phyloP scores from a whole-genome alignment of 92 coral and sea anemone species.

The Porites evermanni region DNA sequence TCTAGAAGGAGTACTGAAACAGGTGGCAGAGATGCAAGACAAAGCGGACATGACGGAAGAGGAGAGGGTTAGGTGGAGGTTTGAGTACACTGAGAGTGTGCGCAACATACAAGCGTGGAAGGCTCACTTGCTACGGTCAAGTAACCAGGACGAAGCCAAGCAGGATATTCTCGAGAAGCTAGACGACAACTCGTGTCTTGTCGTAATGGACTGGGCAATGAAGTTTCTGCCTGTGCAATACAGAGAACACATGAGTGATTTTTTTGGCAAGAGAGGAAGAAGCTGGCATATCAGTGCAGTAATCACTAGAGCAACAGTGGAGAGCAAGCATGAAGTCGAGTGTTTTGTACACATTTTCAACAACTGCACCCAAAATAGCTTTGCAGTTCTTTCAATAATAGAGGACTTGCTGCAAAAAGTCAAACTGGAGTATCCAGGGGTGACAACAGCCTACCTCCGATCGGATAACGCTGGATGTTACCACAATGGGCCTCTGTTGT shows the following conservation, averaged over 20 bases:
- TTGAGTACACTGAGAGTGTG: constrained; percentile 48
- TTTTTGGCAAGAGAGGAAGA: constrained; percentile 50
- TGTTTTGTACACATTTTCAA: too few relatives aligned
- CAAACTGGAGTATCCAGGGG: too few relatives aligned
- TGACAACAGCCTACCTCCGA: too few relatives aligned
- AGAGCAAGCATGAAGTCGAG: not conserved
- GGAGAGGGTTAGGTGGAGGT: constrained; percentile 19
- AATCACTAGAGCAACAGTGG: constrained; percentile 38
- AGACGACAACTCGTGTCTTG: constrained; percentile 44
- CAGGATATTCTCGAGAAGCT: constrained; percentile 50
- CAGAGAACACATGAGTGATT: constrained; percentile 51
- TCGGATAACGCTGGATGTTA: too few relatives aligned
- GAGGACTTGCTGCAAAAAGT: too few relatives aligned
- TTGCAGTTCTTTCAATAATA: too few relatives aligned
- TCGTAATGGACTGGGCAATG: constrained; percentile 53
- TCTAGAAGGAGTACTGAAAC: too few relatives aligned
- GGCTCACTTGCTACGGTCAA: constrained; percentile 52
- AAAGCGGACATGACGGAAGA: too few relatives aligned
- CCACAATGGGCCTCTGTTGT: constrained; percentile 47
- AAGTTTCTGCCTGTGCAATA: constrained; percentile 43
- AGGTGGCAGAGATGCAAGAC: too few relatives aligned
- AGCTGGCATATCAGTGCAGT: constrained; percentile 65
- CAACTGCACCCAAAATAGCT: too few relatives aligned
- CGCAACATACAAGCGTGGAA: constrained; percentile 36
- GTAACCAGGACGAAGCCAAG: constrained; percentile 58